Conservation (phyloP, 2,888 invertebrate species). For the Argynnis bischoffii region DNA sequence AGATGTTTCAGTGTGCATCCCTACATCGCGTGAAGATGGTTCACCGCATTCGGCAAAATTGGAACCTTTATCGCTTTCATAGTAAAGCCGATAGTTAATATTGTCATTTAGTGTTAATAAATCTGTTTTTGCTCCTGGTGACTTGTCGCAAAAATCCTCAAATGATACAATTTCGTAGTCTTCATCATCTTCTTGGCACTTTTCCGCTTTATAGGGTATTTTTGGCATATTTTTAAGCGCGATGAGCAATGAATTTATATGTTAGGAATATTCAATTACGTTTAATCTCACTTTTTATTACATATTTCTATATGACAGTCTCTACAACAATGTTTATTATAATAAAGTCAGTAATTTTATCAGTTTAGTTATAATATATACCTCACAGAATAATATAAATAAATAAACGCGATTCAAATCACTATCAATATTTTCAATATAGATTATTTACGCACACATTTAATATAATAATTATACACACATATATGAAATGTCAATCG, state of each 20-base stretch:
- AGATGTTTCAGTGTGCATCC: conserved; percentile 69
- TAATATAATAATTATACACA: not conserved
- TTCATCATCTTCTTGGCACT: conserved; percentile 65
- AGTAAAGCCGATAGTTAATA: conserved; percentile 77
- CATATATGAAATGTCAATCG: too few relatives aligned
- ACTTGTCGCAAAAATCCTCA: conserved; percentile 83
- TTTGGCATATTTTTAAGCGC: conserved; percentile 65
- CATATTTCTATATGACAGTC: not conserved
- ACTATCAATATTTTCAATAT: conserved; percentile 7
- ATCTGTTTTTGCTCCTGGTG: conserved; percentile 77
- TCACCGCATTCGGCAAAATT: conserved; percentile 63
- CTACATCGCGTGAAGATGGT: conserved; percentile 57
- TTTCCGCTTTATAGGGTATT: conserved; percentile 73
- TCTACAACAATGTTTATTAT: too few relatives aligned
- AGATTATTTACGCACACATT: conserved; percentile 2
- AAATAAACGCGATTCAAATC: not conserved
- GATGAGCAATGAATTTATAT: conserved; percentile 25
- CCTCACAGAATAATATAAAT: conserved; percentile 6
- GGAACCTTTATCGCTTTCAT: conserved; percentile 64
- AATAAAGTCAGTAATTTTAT: not conserved
- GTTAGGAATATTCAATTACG: conserved; percentile 24
- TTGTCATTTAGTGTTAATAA: conserved; percentile 79
- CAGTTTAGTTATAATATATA: not conserved
- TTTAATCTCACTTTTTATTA: not conserved
- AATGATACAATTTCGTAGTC: conserved; percentile 82